A percentile compares a stretch with the other conserved stretches of the same genome.
Evolutionary conservation across 2,888 invertebrate genomes (phyloP).

Genomic region (Leptopilina drosophilae): DNA sequence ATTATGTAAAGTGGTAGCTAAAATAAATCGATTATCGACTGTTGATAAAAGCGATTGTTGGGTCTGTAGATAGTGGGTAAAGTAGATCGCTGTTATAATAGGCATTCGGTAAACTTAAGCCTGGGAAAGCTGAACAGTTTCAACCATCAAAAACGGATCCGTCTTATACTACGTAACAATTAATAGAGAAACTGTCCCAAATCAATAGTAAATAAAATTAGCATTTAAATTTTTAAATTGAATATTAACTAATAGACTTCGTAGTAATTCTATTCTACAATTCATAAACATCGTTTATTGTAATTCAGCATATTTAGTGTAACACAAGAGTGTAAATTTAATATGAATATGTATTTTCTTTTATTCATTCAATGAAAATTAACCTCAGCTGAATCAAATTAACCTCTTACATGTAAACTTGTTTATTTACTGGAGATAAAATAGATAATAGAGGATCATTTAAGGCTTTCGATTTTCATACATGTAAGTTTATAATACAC

Average conservation of each 20-base stretch:
- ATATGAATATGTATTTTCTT: background rate
- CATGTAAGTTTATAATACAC: background rate
- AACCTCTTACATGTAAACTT: background rate
- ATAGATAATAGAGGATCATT: conserved; percentile 8
- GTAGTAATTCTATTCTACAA: background rate
- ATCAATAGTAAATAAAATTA: too few relatives aligned
- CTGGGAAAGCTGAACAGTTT: too few relatives aligned
- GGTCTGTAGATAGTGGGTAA: too few relatives aligned
- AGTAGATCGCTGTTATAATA: too few relatives aligned
- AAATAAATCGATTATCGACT: too few relatives aligned
- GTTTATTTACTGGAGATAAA: conserved; percentile 8
- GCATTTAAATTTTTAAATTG: too few relatives aligned
- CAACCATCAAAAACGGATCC: too few relatives aligned
- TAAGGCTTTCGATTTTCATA: conserved; percentile 7
- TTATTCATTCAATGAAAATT: conserved; percentile 8
- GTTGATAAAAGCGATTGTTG: too few relatives aligned
- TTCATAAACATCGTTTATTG: background rate
- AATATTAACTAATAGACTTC: background rate
- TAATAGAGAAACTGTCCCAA: too few relatives aligned
- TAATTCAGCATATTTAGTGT: conserved; percentile 8
- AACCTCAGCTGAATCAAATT: conserved; percentile 5
- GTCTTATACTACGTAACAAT: too few relatives aligned
- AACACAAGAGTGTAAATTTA: background rate
- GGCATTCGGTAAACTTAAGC: too few relatives aligned
- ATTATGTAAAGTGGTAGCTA: too few relatives aligned